Percentiles rank a stretch among this genome's conserved stretches.
Conservation (phyloP, 2,888 invertebrate genomes). For the Phyllotreta cruciferae region DNA sequence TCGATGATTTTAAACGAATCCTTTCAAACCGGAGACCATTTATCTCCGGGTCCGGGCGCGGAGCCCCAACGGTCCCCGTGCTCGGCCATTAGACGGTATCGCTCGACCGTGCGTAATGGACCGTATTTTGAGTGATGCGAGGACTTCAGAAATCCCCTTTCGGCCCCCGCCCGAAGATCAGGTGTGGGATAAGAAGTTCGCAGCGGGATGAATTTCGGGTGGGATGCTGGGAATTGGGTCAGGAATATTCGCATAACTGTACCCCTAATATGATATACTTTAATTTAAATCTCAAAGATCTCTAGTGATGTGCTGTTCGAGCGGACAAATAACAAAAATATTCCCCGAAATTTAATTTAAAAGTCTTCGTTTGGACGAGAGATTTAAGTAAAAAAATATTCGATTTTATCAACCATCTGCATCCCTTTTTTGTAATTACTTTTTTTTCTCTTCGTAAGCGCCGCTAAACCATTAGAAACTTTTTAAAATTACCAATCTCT, state of each 20-base stretch:
- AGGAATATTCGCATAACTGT: neutral
- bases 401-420: slow-evolving; percentile 32
- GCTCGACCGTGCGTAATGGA: slow-evolving; percentile 58
- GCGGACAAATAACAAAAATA: too few relatives aligned
- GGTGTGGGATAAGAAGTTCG: slow-evolving; percentile 21
- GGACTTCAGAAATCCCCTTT: slow-evolving; percentile 13
- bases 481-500: slow-evolving; percentile 24
- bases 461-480: slow-evolving; percentile 21
- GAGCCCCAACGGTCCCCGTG: slow-evolving; percentile 6
- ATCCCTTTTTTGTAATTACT: slow-evolving; percentile 27
- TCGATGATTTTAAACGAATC: slow-evolving; percentile 25
- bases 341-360: too few relatives aligned
- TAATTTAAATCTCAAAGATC: too few relatives aligned
- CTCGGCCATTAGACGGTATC: slow-evolving; percentile 60
- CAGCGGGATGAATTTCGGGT: slow-evolving; percentile 4
- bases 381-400: slow-evolving; percentile 28
- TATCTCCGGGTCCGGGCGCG: slow-evolving; percentile 55
- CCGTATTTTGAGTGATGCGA: slow-evolving; percentile 48
- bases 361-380: slow-evolving; percentile 1
- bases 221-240: neutral
- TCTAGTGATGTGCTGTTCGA: too few relatives aligned
- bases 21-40: slow-evolving; percentile 51
- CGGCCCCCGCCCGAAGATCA: slow-evolving; percentile 16
- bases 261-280: neutral
- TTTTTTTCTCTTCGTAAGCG: slow-evolving; percentile 21